Evolutionary conservation across 2,113 vertebrate genomes (phyloP).

Genomic region (Aleadryas rufinucha): DNA sequence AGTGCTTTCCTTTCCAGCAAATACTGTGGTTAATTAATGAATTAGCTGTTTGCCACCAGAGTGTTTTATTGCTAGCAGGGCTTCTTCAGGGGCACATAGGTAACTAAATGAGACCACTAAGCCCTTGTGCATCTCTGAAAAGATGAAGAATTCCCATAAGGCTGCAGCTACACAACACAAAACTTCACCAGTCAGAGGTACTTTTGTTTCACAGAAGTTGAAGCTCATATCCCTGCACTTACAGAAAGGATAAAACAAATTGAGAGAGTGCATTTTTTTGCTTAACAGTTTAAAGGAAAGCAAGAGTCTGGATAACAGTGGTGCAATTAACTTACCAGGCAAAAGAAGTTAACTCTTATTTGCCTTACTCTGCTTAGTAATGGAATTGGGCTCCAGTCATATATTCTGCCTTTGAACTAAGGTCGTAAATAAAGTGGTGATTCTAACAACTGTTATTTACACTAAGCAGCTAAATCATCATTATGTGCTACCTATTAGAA

Average conservation of each 20-base stretch:
- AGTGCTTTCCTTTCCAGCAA: conserved; percentile 75
- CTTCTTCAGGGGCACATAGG: conserved; percentile 62
- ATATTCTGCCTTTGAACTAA: not conserved
- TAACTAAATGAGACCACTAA: conserved; percentile 73
- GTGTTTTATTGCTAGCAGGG: conserved; percentile 58
- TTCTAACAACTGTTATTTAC: conserved; percentile 2
- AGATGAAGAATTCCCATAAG: conserved; percentile 22
- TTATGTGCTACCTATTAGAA: not conserved
- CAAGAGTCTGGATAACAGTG: not conserved
- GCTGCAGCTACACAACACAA: not conserved
- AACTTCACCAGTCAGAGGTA: not conserved
- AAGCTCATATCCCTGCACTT: not conserved
- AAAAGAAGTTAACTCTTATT: not conserved
- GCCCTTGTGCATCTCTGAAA: conserved; percentile 43
- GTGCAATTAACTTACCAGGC: not conserved
- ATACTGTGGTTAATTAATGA: conserved; percentile 84
- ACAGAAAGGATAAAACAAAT: not conserved
- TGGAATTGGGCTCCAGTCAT: not conserved
- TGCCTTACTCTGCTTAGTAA: not conserved
- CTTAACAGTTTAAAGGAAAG: not conserved
- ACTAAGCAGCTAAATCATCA: not conserved
- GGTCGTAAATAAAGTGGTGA: not conserved
- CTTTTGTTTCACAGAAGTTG: conserved; percentile 4
- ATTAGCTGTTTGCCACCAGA: conserved; percentile 73
- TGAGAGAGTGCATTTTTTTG: not conserved